Evolutionary conservation across 2,888 invertebrate species (phyloP).

Genomic region (Mystacides longicornis): DNA sequence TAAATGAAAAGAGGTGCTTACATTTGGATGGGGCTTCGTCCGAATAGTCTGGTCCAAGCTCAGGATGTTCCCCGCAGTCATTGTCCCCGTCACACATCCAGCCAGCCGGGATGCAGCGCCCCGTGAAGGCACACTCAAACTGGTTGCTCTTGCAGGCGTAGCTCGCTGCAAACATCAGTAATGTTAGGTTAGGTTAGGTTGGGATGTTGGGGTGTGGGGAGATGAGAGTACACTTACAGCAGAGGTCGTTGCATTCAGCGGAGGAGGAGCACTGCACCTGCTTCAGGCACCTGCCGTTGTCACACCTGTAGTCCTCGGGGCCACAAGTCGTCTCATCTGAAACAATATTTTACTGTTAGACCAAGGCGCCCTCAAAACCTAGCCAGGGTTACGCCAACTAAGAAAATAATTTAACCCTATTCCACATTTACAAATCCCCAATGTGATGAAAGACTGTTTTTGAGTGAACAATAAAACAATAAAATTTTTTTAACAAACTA

Average conservation of each 20-base stretch:
- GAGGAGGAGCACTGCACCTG: constrained; percentile 57
- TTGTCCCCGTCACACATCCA: constrained; percentile 74
- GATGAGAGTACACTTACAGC: constrained; percentile 48
- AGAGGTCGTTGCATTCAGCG: constrained; percentile 56
- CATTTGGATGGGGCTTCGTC: constrained; percentile 64
- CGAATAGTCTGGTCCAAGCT: constrained; percentile 48
- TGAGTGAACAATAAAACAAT: too few species aligned
- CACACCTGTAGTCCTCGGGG: constrained; percentile 48
- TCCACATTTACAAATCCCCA: too few species aligned
- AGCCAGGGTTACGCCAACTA: too few species aligned
- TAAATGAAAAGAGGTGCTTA: constrained; percentile 32
- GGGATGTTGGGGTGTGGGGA: too few species aligned
- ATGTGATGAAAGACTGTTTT: too few species aligned
- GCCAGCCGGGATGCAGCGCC: constrained; percentile 65
- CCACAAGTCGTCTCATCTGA: constrained; percentile 31
- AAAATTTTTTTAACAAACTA: too few species aligned
- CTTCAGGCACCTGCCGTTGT: constrained; percentile 56
- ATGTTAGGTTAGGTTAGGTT: constrained; percentile 3
- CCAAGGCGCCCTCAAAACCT: too few species aligned
- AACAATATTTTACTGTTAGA: too few species aligned
- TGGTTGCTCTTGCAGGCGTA: constrained; percentile 57
- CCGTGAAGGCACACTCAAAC: constrained; percentile 65
- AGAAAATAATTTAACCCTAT: too few species aligned
- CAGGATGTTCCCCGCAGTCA: constrained; percentile 60
- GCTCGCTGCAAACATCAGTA: constrained; percentile 36